These are phyloP conservation scores for Oophaga sylvatica DNA, from an alignment of 2,797 vertebrate genomes.

Conservation along the genomic window DNA sequence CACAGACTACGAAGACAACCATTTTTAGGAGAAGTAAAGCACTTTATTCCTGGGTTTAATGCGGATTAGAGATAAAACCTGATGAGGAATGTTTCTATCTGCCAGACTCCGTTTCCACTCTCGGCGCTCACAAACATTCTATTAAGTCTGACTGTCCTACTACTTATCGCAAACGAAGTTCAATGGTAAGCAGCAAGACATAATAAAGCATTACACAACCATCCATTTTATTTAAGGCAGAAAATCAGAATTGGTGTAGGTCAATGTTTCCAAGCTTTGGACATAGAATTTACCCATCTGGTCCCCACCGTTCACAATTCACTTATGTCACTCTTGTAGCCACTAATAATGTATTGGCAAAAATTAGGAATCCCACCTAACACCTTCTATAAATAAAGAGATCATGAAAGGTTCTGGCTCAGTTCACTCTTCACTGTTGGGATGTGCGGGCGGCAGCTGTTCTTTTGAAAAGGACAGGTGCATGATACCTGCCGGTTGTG, in stretches of 20 bases:
- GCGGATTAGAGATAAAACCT: slow-evolving; percentile 39
- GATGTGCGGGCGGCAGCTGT: too few species aligned
- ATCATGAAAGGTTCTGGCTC: not conserved
- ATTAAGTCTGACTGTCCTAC: not conserved
- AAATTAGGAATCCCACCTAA: not conserved
- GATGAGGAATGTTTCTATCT: slow-evolving; percentile 17
- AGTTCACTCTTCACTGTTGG: too few species aligned
- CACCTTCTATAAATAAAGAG: not conserved
- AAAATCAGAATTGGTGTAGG: not conserved
- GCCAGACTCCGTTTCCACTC: slow-evolving; percentile 27
- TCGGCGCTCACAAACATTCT: not conserved
- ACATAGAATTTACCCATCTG: not conserved
- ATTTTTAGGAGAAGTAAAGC: slow-evolving; percentile 35
- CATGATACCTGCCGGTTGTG: too few species aligned
- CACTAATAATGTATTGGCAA: not conserved
- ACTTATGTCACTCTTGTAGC: not conserved
- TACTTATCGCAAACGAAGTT: not conserved
- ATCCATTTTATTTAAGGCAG: not conserved
- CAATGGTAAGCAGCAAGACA: not conserved
- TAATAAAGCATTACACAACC: not conserved
- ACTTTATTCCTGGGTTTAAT: slow-evolving; percentile 50
- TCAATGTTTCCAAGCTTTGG: not conserved
- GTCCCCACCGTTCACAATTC: not conserved
- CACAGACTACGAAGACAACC: slow-evolving; percentile 42
- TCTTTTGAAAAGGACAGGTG: too few species aligned